Evolutionary conservation across 1,140 invertebrate species (phyloP).

Genomic region (Bilobella aurantiaca): DNA sequence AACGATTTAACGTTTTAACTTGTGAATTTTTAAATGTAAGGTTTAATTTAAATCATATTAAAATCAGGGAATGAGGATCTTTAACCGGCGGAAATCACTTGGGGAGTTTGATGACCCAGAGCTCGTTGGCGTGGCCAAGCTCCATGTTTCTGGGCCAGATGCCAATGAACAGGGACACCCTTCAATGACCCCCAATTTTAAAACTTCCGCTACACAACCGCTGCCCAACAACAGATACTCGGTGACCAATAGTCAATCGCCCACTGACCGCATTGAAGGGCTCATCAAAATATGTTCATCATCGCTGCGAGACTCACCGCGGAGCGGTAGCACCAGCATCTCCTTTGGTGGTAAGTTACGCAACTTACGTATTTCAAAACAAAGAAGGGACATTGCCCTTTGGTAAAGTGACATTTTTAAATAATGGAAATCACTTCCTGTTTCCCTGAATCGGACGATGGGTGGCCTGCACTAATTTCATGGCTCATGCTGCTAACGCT

Average conservation of each 20-base stretch:
- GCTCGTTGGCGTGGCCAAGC: conserved; percentile 21
- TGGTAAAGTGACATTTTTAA: no score
- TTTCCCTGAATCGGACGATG: no score
- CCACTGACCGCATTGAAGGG: not conserved
- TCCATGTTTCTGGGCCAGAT: conserved; percentile 5
- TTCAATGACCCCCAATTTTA: not conserved
- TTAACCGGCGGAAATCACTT: conserved; percentile 25
- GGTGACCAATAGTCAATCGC: not conserved
- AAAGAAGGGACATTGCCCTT: no score
- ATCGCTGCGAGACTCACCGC: not conserved
- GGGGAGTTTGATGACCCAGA: conserved; percentile 29
- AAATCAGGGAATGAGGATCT: conserved; percentile 25
- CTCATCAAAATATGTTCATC: not conserved
- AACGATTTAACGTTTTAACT: not conserved
- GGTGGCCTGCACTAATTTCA: no score
- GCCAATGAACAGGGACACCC: not conserved
- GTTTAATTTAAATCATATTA: not conserved
- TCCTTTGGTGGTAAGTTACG: not conserved
- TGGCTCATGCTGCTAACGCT: no score
- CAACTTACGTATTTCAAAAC: conserved; percentile 6
- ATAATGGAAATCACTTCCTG: no score
- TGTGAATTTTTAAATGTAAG: not conserved
- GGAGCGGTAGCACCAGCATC: conserved; percentile 7
- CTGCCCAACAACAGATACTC: not conserved
- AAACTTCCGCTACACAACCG: not conserved